Evolutionary conservation across 2,888 invertebrate species (phyloP).

Genomic region (Apodemia duryi): DNA sequence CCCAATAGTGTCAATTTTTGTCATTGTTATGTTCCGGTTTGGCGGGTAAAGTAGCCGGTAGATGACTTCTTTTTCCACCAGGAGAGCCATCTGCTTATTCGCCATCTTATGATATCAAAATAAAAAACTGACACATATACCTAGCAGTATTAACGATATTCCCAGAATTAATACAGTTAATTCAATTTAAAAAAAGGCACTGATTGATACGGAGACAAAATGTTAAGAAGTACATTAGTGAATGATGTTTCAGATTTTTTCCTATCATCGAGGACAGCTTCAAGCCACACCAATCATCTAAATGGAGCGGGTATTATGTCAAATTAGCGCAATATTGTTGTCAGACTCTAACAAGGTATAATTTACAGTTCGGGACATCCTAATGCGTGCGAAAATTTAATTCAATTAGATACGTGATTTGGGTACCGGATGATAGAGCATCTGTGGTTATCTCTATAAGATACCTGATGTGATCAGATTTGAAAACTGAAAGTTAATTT

Average conservation of each 20-base stretch:
- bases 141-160: no score
- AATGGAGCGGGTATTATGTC: constrained; percentile 28
- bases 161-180: no score
- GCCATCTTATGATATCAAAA: no score
- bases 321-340: constrained; percentile 29
- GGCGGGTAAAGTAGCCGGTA: no score
- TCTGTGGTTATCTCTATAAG: neutral
- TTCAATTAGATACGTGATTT: constrained; percentile 33
- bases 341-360: constrained; percentile 32
- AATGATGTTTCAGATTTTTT: constrained; percentile 19
- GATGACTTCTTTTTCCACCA: no score
- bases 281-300: constrained; percentile 29
- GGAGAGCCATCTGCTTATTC: no score
- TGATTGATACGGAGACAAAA: no score
- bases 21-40: no score
- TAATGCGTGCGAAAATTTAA: constrained; percentile 35
- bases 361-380: constrained; percentile 35
- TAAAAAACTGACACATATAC: no score
- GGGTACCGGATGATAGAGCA: constrained; percentile 15
- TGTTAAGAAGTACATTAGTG: constrained; percentile 16
- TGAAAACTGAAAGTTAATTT: neutral
- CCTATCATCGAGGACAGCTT: constrained; percentile 23
- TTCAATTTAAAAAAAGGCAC: no score
- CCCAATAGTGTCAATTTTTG: no score
- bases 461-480: neutral